These are phyloP conservation scores for Sternarchorhynchus goeldii DNA, from an alignment of 2,797 vertebrate species.

Conservation along the genomic window DNA sequence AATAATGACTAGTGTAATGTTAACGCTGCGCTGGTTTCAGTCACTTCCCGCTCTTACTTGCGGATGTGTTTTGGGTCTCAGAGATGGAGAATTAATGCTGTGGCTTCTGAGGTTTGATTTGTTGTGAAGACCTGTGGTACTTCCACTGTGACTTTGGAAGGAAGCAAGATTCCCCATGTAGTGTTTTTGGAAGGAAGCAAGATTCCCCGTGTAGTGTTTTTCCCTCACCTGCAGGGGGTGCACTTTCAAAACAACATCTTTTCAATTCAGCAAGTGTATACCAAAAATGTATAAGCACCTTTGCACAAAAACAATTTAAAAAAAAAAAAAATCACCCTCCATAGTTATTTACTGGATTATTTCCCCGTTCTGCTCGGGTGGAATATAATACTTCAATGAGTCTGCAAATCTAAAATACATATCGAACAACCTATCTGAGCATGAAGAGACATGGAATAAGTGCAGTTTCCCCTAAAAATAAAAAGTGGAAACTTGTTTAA, in stretches of 20 bases:
- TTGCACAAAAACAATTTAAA: conserved; percentile 32
- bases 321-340: not conserved
- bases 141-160: conserved; percentile 14
- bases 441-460: not conserved
- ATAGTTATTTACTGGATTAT: not conserved
- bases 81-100: not conserved
- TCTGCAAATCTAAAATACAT: conserved; percentile 13
- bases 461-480: not conserved
- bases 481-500: not conserved
- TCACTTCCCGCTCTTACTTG: not conserved
- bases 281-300: conserved; percentile 36
- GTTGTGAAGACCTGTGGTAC: conserved; percentile 3
- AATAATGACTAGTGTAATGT: conserved; percentile 10
- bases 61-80: not conserved
- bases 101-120: not conserved
- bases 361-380: not conserved
- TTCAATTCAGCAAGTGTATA: conserved; percentile 21
- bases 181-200: not conserved
- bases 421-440: not conserved
- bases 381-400: not conserved
- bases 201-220: not conserved
- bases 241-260: conserved; percentile 24
- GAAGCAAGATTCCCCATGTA: not conserved
- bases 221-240: conserved; percentile 36
- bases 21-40: conserved; percentile 10